Base-by-base conservation (phyloP, 2,888 invertebrate species). In the Fabriciana adippe region DNA sequence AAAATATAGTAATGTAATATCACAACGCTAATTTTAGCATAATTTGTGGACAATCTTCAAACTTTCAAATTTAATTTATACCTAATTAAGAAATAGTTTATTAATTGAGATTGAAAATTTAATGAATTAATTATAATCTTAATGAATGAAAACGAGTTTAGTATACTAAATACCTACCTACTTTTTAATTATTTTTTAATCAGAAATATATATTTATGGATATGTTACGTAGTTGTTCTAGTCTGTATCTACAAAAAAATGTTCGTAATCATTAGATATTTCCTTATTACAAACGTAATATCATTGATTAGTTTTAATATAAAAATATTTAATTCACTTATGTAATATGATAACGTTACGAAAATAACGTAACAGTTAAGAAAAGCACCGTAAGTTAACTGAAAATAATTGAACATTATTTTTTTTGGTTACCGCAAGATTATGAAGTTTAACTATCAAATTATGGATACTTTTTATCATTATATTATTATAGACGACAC, bases 351-450 rank as follows among this genome's bases (percentile, higher is more conserved):
- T 59, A 61, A 60, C 48, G n/a, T 64, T 55, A 68, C 71, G 41
- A 68, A 53, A 54, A 72, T 77, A 73, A 76, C 75, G 76, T 77
- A 79, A 79, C 70, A 68, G 55, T 41, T 41, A 41, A 41, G 69
- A 74, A 66, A 69, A 70, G 68, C 53, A 59, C 41, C 48, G 47
- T 63, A 16, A 64, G 67, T 57, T 65, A 62, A 62, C 53, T 51
- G 47, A 53, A 68, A 68, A 68, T 55, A 59, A 55, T 31, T 68
- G 60, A 63, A 66, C 51, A 16, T 35, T 51, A 18, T 57, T 48
- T 48, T 60, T 31, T 35, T 51, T 35, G 8, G 15, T 41, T 31
- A 16, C 35, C 61, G 51, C 15, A 16, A 41, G 15, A 51, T 61
- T 35, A 51, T 35, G 35, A n/a, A 60, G 47, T 51, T 48, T 48